Percentiles rank a stretch among this genome's conserved stretches.
These are phyloP conservation scores for Epinephelus fuscoguttatus DNA, from an alignment of 2,113 vertebrate genomes.

Conservation along the genomic window DNA sequence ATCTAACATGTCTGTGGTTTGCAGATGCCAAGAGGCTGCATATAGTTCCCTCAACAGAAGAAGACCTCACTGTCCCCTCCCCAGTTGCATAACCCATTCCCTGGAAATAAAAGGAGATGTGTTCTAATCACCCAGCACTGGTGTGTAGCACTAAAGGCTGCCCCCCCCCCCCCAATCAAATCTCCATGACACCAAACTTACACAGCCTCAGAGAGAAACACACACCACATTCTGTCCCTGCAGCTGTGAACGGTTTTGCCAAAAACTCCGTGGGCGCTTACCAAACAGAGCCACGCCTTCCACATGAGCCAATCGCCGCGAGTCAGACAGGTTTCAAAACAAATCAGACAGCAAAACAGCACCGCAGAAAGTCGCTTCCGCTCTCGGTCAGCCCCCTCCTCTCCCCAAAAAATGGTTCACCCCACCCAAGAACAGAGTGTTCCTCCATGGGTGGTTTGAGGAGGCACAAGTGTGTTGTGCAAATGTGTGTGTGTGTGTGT, in stretches of 20 bases:
- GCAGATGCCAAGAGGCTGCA: neutral
- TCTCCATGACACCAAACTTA: conserved; percentile 65
- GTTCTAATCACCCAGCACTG: conserved; percentile 44
- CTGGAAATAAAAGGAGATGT: conserved; percentile 49
- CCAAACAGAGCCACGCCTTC: conserved; percentile 67
- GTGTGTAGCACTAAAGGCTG: conserved; percentile 35
- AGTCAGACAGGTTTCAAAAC: conserved; percentile 66
- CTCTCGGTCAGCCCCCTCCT: conserved; percentile 46
- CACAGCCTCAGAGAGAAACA: conserved; percentile 43
- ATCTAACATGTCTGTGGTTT: no score
- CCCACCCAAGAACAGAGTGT: conserved; percentile 79
- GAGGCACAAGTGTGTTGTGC: conserved; percentile 62
- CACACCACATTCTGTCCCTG: conserved; percentile 60
- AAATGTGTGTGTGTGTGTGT: conserved; percentile 44
- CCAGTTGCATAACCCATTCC: conserved; percentile 28
- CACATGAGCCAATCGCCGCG: conserved; percentile 51
- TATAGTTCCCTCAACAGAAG: conserved; percentile 25
- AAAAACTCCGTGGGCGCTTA: conserved; percentile 48
- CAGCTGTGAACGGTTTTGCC: conserved; percentile 68
- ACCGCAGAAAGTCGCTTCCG: conserved; percentile 62
- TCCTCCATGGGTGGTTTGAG: conserved; percentile 74
- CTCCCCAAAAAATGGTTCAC: conserved; percentile 56
- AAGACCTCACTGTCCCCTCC: conserved; percentile 20
- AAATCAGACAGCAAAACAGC: conserved; percentile 61
- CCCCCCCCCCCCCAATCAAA: conserved; percentile 41